phyloP scores from a whole-genome alignment of 2,113 vertebrate species.

The Rattus norvegicus region DNA sequence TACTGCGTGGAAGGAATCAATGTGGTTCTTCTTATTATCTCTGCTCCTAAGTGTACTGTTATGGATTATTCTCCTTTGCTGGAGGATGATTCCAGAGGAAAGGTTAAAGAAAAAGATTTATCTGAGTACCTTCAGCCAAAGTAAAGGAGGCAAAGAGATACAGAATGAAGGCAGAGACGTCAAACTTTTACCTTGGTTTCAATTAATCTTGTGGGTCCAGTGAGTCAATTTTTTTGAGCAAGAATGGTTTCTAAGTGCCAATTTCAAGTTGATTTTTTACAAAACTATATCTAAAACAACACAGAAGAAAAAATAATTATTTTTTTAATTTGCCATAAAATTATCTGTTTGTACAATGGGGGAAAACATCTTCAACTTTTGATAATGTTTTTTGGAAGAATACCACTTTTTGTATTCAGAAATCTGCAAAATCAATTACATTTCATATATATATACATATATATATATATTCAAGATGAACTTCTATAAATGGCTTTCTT shows the following conservation, averaged over 20 bases:
- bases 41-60: not conserved
- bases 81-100: not conserved
- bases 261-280: not conserved
- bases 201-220: not conserved
- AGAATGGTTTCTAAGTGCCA: not conserved
- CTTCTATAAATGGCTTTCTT: constrained; percentile 25
- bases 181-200: not conserved
- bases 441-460: not conserved
- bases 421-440: not conserved
- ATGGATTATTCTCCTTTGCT: not conserved
- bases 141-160: not conserved
- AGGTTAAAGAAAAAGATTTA: not conserved
- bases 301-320: not conserved
- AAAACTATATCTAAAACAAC: not conserved
- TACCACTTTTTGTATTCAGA: not conserved
- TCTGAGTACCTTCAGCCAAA: not conserved
- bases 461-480: not conserved
- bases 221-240: not conserved
- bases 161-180: not conserved
- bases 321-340: constrained; percentile 27
- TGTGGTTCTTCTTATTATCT: not conserved
- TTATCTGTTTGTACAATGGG: not conserved
- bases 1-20: not conserved
- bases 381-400: not conserved
- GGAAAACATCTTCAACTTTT: not conserved